These are phyloP conservation scores for Butastur rufipennis DNA, from an alignment of 2,113 vertebrate species.

Conservation along the genomic window DNA sequence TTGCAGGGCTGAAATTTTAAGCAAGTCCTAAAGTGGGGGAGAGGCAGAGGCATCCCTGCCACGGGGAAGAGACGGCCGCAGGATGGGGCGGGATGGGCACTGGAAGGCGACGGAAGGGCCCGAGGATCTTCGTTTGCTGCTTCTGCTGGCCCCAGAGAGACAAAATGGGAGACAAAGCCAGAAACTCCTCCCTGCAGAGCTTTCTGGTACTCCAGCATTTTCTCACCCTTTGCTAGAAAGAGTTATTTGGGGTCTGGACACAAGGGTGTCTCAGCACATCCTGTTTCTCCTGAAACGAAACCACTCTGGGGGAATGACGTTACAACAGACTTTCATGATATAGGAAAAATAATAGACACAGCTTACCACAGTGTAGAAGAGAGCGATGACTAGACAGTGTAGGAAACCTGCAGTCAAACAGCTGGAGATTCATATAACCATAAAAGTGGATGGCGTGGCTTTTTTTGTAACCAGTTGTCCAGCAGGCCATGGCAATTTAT, in stretches of 20 bases:
- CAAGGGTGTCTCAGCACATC: background rate
- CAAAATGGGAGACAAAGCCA: background rate
- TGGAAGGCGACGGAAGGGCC: background rate
- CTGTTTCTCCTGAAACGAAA: background rate
- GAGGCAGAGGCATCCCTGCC: background rate
- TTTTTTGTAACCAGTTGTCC: background rate
- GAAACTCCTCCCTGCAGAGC: background rate
- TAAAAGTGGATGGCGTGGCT: background rate
- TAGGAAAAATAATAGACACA: background rate
- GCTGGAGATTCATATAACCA: background rate
- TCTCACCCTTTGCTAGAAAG: background rate
- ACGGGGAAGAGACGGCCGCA: accelerated
- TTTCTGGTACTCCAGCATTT: background rate
- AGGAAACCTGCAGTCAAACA: background rate
- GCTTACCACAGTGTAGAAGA: background rate
- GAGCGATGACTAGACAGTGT: background rate
- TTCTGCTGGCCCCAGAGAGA: background rate
- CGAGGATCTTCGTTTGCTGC: background rate
- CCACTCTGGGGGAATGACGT: background rate
- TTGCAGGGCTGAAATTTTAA: background rate
- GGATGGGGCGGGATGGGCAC: background rate
- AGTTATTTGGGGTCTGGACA: background rate
- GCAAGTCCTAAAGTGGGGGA: background rate
- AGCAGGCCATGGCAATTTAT: background rate
- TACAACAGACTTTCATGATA: background rate